Percentiles rank a stretch among this genome's conserved stretches.
Conservation (phyloP, 2,113 vertebrate species). For the Nipponia nippon region DNA sequence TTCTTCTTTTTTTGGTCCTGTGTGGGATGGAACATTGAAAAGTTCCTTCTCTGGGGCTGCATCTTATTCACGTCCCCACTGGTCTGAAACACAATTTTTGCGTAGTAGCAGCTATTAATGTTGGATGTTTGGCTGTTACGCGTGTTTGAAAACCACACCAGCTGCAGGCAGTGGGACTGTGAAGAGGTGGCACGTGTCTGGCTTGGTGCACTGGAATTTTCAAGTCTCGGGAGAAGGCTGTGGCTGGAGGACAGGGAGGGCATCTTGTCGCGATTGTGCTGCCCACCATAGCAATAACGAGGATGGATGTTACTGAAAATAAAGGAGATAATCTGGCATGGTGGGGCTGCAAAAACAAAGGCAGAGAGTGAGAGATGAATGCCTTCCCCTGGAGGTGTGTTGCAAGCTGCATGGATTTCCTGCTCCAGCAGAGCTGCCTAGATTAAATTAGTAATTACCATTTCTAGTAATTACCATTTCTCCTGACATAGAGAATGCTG, state of each 20-base stretch:
- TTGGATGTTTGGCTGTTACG: not conserved
- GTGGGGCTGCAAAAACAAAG: not conserved
- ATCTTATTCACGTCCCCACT: not conserved
- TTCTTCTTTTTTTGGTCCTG: not conserved
- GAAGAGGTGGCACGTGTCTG: not conserved
- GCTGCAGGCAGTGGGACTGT: not conserved
- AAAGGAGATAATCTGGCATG: not conserved
- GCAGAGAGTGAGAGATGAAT: not conserved
- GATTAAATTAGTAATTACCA: slow-evolving; percentile 51
- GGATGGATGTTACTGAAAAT: not conserved
- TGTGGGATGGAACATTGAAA: not conserved
- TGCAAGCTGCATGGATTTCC: not conserved
- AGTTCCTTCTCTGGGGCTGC: not conserved
- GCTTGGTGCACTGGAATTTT: not conserved
- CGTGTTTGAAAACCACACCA: not conserved
- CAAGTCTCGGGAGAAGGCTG: not conserved
- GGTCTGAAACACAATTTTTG: not conserved
- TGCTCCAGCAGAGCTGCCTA: slow-evolving; percentile 22
- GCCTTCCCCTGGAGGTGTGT: not conserved
- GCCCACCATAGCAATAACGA: not conserved
- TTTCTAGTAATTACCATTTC: slow-evolving; percentile 56
- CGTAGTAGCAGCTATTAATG: not conserved
- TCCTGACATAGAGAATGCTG: slow-evolving; percentile 12
- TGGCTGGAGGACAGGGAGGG: not conserved
- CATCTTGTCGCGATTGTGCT: not conserved